A percentile compares a stretch with the other conserved stretches of the same genome.
Conservation (phyloP, 2,888 invertebrate genomes). For the Protophormia terraenovae region DNA sequence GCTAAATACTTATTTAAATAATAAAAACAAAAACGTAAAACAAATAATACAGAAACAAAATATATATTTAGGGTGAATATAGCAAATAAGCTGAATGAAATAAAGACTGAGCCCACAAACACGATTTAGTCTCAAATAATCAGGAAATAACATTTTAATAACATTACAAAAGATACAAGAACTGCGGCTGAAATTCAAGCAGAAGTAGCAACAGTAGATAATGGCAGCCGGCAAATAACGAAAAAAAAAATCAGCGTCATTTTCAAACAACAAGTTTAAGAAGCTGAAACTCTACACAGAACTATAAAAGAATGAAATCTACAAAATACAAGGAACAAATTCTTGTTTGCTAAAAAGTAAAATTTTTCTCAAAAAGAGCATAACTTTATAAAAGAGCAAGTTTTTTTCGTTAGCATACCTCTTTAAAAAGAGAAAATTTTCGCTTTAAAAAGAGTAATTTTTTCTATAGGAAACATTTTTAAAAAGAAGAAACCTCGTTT, state of each 20-base stretch:
- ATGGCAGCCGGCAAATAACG: slow-evolving; percentile 9
- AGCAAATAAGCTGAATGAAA: slow-evolving; percentile 11
- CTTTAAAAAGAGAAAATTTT: too few relatives aligned
- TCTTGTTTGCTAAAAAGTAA: too few relatives aligned
- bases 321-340: too few relatives aligned
- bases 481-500: too few relatives aligned
- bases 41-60: background rate
- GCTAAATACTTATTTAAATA: slow-evolving; percentile 15
- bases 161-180: slow-evolving; percentile 58
- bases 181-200: background rate
- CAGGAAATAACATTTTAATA: slow-evolving; percentile 69
- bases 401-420: too few relatives aligned
- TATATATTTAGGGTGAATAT: background rate
- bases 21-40: background rate
- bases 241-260: background rate
- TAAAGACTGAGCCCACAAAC: slow-evolving; percentile 51
- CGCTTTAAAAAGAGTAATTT: too few relatives aligned
- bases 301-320: background rate
- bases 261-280: slow-evolving; percentile 13
- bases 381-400: too few relatives aligned
- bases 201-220: background rate
- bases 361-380: too few relatives aligned
- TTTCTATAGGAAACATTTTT: too few relatives aligned
- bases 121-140: slow-evolving; percentile 60
- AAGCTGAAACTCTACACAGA: background rate